Base-by-base conservation (phyloP, 1,140 invertebrate genomes). In the Potamilus streckersoni region DNA sequence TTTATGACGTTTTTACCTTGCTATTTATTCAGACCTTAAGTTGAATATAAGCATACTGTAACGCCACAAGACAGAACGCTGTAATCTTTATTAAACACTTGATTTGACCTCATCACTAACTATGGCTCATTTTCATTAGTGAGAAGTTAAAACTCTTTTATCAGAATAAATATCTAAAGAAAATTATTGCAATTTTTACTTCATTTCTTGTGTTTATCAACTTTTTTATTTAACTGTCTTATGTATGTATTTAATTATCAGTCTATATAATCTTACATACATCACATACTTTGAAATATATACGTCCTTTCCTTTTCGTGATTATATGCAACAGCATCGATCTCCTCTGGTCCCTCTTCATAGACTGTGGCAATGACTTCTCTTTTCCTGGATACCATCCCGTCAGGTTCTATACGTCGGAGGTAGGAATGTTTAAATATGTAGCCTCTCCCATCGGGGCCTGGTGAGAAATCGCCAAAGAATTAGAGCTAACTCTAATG, bases 381-480 rank as follows among this genome's bases (percentile, higher is more conserved):
- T 62, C 61, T 76, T 76, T 31, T 62, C 58, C 23, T 69, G 68
- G 13, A 65, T 72, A 71, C 58, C 31, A 73, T 72, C 15, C 75
- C 75, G 5, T 60, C 56, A 38, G 62, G 55, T 15, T 77, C 75
- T 66, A 77, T 72, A 20, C 67, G 75, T 2, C 15, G 12, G 2
- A 77, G 17, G 17, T 77, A 49, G 15, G 69, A 67, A 17, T 69
- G 66, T 49, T 58, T 57, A 58, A 77, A 77, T 16, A 77, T 77
- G 31, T 78, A 83, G 38, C 64, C 71, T 11, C 76, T 67, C 1
- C 73, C 74, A 49, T 80, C 79, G 16, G 79, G 76, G 62, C 76
- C 81, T 82, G 58, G 1, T 49, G 38, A 49, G 38, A 49, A 49
- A 49, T 49, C 11, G 11, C 38, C 38, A 49, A 49, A 8, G 38